Conservation (phyloP, 2,797 vertebrate species). For the Hirundo rustica region DNA sequence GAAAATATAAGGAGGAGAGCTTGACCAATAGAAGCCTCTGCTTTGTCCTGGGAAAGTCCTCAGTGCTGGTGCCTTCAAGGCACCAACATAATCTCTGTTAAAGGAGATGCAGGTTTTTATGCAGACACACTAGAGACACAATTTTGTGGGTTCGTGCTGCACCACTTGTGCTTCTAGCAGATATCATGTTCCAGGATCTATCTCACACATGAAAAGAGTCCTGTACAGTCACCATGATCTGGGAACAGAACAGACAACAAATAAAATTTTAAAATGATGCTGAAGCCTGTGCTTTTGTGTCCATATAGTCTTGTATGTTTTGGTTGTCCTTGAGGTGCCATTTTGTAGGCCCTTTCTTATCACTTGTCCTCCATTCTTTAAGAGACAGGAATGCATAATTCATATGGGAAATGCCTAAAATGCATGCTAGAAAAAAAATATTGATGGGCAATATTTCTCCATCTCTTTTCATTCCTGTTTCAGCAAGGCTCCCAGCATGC, state of each 20-base stretch:
- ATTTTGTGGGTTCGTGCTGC: not conserved
- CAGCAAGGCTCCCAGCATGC: fast-evolving
- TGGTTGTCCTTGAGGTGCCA: not conserved
- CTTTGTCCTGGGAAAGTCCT: not conserved
- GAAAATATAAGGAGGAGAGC: not conserved
- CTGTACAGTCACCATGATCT: not conserved
- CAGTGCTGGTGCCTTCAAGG: not conserved
- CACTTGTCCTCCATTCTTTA: not conserved
- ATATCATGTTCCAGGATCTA: not conserved
- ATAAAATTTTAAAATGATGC: not conserved
- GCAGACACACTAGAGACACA: not conserved
- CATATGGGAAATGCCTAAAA: not conserved
- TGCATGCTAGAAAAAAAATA: not conserved
- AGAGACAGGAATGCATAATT: not conserved
- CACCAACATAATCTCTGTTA: not conserved
- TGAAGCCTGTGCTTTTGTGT: not conserved
- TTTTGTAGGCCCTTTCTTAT: not conserved
- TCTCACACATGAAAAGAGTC: not conserved
- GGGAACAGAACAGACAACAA: not conserved
- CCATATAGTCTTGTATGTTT: not conserved
- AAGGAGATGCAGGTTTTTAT: not conserved
- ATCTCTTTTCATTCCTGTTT: not conserved
- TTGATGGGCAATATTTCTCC: not conserved
- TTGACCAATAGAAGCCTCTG: not conserved
- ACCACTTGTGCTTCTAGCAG: not conserved